phyloP scores from a whole-genome alignment of 2,888 invertebrate genomes.

The Eutolmus rufibarbis region DNA sequence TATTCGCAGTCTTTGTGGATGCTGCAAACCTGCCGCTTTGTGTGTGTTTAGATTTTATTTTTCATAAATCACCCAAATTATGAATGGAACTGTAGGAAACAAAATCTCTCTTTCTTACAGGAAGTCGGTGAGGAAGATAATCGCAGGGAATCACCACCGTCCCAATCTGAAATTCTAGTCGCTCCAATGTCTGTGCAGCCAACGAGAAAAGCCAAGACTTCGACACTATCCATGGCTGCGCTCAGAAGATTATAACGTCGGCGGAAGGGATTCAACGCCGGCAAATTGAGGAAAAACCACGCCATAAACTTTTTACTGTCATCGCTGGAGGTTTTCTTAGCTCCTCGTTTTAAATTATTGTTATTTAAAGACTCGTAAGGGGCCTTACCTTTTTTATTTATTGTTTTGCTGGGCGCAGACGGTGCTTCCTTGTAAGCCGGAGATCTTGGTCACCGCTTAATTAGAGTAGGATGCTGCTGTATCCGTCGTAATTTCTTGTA shows the following conservation, averaged over 20 bases:
- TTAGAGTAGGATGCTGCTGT: not conserved
- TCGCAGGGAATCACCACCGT: conserved; percentile 58
- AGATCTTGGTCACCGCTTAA: not conserved
- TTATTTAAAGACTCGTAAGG: not conserved
- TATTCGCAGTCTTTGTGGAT: not conserved
- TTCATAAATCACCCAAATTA: conserved; percentile 42
- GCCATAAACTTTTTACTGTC: conserved; percentile 7
- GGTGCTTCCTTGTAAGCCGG: not conserved
- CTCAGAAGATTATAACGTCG: conserved; percentile 63
- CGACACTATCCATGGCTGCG: conserved; percentile 71
- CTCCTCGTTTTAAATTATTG: conserved; percentile 7
- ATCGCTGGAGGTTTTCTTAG: conserved; percentile 5
- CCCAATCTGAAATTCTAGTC: conserved; percentile 69
- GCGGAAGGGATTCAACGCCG: not conserved
- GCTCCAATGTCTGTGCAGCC: conserved; percentile 87
- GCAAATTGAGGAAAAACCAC: not conserved
- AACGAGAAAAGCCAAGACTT: conserved; percentile 77
- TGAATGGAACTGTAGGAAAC: conserved; percentile 42
- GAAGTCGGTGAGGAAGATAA: conserved; percentile 71
- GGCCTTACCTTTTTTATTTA: conserved; percentile 3
- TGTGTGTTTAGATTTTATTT: conserved; percentile 24
- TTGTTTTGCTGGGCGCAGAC: not conserved
- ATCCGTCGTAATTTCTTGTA: not conserved
- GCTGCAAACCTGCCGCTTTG: not conserved
- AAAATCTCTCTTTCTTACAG: conserved; percentile 62